Percentiles rank a stretch among this genome's conserved stretches.
Evolutionary conservation across 2,888 invertebrate species (phyloP).

Genomic region (Nemurella pictetii): DNA sequence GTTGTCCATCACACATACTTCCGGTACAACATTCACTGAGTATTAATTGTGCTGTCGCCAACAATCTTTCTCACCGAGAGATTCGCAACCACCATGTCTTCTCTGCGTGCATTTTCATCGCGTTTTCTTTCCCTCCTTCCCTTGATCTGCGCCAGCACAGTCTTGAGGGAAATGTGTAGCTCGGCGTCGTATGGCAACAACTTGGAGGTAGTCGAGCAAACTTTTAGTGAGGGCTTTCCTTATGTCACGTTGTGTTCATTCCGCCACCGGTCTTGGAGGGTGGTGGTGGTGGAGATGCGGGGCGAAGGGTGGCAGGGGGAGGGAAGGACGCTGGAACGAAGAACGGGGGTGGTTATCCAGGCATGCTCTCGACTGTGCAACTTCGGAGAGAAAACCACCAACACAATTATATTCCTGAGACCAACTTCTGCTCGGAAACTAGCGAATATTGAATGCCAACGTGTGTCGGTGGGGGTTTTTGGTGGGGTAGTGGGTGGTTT

Average conservation of each 20-base stretch:
- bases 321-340: not conserved
- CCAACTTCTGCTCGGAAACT: conserved; percentile 27
- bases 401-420: conserved; percentile 29
- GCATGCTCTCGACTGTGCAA: not conserved
- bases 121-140: not conserved
- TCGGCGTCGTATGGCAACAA: conserved; percentile 10
- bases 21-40: too few species aligned
- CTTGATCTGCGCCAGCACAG: not conserved
- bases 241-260: conserved; percentile 27
- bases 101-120: too few species aligned
- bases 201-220: conserved; percentile 21
- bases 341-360: not conserved
- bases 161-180: conserved; percentile 1
- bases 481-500: not conserved
- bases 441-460: conserved; percentile 29
- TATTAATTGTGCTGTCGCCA: too few species aligned
- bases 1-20: too few species aligned
- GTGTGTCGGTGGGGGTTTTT: not conserved
- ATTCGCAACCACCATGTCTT: too few species aligned
- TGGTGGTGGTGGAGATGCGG: conserved; percentile 8
- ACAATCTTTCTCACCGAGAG: too few species aligned
- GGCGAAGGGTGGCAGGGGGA: not conserved
- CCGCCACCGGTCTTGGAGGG: conserved; percentile 28
- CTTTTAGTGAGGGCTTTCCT: conserved; percentile 32
- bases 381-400: conserved; percentile 27